Percentiles rank a stretch among this genome's conserved stretches.
Conservation (phyloP, 2,888 invertebrate genomes). For the Coleophora flavipennella region DNA sequence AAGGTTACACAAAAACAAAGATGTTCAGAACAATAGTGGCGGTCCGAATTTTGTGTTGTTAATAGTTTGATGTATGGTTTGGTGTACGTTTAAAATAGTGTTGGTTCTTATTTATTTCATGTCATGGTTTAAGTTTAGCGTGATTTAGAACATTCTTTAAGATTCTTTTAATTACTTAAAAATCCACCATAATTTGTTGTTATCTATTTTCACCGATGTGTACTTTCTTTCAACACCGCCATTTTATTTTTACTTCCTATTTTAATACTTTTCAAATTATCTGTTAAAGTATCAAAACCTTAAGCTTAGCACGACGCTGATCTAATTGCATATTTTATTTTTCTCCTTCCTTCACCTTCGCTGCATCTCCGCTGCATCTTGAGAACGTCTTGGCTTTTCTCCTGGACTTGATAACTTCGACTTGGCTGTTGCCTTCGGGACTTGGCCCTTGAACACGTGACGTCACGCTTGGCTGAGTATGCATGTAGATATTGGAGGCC, state of each 20-base stretch:
- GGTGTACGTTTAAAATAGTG: too few species aligned
- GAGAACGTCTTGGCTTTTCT: conserved; percentile 9
- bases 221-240: too few species aligned
- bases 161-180: too few species aligned
- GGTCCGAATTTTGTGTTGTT: conserved; percentile 9
- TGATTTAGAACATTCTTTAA: too few species aligned
- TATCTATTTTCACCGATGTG: too few species aligned
- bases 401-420: conserved; percentile 12
- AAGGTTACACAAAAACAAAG: conserved; percentile 30
- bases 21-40: conserved; percentile 37
- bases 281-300: neutral
- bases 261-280: too few species aligned
- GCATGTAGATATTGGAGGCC: conserved; percentile 72
- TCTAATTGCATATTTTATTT: conserved; percentile 63
- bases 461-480: neutral
- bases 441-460: conserved; percentile 7
- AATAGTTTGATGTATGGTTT: neutral
- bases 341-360: conserved; percentile 33
- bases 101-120: too few species aligned
- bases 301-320: conserved; percentile 3
- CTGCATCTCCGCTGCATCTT: conserved; percentile 22
- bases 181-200: too few species aligned
- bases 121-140: too few species aligned
- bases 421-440: neutral
- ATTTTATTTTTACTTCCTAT: too few species aligned